phyloP scores from a whole-genome alignment of 2,888 invertebrate genomes.

The Eutolmus rufibarbis region DNA sequence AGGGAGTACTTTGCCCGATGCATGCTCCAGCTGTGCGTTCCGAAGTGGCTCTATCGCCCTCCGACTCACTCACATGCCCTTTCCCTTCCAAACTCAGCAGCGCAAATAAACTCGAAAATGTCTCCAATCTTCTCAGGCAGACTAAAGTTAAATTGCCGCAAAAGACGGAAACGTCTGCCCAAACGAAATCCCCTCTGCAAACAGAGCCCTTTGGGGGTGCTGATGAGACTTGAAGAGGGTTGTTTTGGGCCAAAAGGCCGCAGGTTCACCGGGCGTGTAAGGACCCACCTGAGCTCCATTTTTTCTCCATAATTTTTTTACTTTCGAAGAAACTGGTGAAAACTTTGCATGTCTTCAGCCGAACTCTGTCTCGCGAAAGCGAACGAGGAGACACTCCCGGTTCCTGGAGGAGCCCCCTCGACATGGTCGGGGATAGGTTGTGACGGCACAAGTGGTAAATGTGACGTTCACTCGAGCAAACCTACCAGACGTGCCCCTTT shows the following conservation, averaged over 20 bases:
- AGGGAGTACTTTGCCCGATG: neutral
- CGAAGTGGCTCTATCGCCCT: neutral
- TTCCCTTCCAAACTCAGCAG: neutral
- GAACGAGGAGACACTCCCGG: neutral
- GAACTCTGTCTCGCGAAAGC: neutral
- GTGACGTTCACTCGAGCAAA: neutral
- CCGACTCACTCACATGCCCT: neutral
- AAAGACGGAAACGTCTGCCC: conserved; percentile 10
- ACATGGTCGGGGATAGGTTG: neutral
- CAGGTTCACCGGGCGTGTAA: neutral
- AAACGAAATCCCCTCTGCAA: neutral
- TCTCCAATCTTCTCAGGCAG: conserved; percentile 18
- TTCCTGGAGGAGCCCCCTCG: neutral
- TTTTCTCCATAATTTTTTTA: neutral
- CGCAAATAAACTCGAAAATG: conserved; percentile 22
- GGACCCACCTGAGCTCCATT: neutral
- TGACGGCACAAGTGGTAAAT: neutral
- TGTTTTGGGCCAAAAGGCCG: neutral
- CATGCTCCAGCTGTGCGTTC: neutral
- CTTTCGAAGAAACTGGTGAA: neutral
- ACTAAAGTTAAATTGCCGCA: neutral
- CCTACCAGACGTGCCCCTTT: neutral
- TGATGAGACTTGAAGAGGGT: neutral
- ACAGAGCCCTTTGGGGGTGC: neutral
- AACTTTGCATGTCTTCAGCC: neutral